These are phyloP conservation scores for Daboia siamensis DNA, from an alignment of 2,113 vertebrate species.

Conservation along the genomic window DNA sequence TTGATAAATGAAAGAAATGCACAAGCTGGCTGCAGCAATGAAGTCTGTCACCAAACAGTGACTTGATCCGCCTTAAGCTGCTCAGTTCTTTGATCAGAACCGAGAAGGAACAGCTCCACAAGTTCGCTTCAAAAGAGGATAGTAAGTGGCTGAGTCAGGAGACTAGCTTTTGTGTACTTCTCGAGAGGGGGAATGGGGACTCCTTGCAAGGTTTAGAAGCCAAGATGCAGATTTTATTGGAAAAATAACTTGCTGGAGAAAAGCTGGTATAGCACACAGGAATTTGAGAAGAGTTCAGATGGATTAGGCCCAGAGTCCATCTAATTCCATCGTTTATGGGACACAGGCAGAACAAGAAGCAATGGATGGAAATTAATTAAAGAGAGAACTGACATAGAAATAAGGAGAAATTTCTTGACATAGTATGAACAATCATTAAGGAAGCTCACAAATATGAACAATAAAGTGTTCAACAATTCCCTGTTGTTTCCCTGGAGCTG, in stretches of 20 bases:
- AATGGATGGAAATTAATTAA: not conserved
- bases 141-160: slow-evolving; percentile 44
- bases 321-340: not conserved
- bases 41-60: slow-evolving; percentile 62
- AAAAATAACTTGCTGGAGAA: not conserved
- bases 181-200: slow-evolving; percentile 36
- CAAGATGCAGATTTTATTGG: not conserved
- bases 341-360: not conserved
- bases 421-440: not conserved
- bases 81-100: slow-evolving; percentile 65
- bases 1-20: slow-evolving; percentile 50
- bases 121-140: slow-evolving; percentile 52
- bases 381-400: not conserved
- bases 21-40: slow-evolving; percentile 53
- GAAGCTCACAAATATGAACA: not conserved
- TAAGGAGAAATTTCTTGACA: not conserved
- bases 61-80: slow-evolving; percentile 66
- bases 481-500: not conserved
- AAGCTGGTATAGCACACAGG: not conserved
- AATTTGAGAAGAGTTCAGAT: not conserved
- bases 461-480: not conserved
- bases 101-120: slow-evolving; percentile 30
- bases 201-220: slow-evolving; percentile 1
- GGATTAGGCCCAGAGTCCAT: not conserved
- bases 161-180: slow-evolving; percentile 7